Base-by-base conservation (phyloP, 2,113 vertebrate genomes). In the Pachyramphus minor region DNA sequence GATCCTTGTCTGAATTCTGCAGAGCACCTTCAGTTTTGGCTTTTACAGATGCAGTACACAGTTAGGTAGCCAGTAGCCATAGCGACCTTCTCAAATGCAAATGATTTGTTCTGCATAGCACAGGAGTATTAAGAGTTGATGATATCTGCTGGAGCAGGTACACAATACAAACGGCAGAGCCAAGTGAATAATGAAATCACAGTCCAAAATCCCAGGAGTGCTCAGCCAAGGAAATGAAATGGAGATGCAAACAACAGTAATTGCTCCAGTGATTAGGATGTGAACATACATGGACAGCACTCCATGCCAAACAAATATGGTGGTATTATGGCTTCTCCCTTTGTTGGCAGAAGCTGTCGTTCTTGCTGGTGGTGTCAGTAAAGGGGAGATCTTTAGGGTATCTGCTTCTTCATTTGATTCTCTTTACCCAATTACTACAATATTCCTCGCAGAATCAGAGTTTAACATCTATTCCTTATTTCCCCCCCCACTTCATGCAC, bases 31-130 rank as follows among this genome's bases (percentile, higher is more conserved):
- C 74, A 63, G 56, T 16, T 80, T 89, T 81, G 77, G 77, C 73
- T 96, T 60, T 92, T 89, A 67, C 52, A n/a, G 72, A 87, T 86
- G 80, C 68, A 89, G 59, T 63, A 72, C 63, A 50, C 56, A 87
- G 63, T 91, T 76, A 90, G 78, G 78, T 84, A 95, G 66, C 73
- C 88, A 94, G 94, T 89, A 96, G 95, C 80, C 95, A 96, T 76
- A 95, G 86, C 50, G 90, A 96, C 90, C 92, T 90, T 72, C 66
- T 95, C 56, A 87, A 66, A 95, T 90, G 84, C 88, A 93, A 85
- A 95, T 94, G 1, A 76, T 96, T 76, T 87, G 37, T 77, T 94
- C 73, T 93, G 75, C 76, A 76, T 78, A 75, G 72, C 71, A 81
- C 39, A 42, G 76, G 71, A 82, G 78, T 81, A 87, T 84, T 83